Evolutionary conservation across 2,888 invertebrate species (phyloP), one percentile per base, ranked within the genome.

Genomic region (Limulus polyphemus): DNA sequence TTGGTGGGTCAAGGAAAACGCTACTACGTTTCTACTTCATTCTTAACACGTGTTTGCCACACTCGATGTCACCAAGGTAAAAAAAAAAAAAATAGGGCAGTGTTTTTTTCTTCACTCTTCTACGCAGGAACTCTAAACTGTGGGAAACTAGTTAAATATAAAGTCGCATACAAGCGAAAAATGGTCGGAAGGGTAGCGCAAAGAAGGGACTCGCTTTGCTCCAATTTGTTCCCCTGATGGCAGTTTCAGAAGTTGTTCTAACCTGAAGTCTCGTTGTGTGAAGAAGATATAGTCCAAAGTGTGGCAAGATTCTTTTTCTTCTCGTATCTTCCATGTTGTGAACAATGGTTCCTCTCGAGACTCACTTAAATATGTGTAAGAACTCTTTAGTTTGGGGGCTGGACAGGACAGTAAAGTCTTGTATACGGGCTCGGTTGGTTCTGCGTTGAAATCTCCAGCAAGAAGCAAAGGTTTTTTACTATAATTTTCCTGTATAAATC

Each of bases 391-490:
- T 9, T 65, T 64, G 52, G 75, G 58, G 16, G 47, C 56, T 12
- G 64, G 60, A 47, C 62, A 55, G 7, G 46, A 54, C 17, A 65
- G 74, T 55, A 86, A 78, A 0, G 84, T 83, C 46, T 77, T 73
- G 72, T 87, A 86, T 3, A 87, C 81, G 0, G 85, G 83, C 73
- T 88, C 87, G 9, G 75, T 78, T 1, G 85, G 85, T 72, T 85
- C 85, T 0, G 86, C 87, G 74, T 88, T 88, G 72, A 88, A 87
- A 74, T 88, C 87, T 0, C 87, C 88, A 71, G 84, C 84, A 4
- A 87, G 69, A 55, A 88, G 75, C 5, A 84, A 74, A 0, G 87
- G 85, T 51, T 69, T 69, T 55, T 65, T 68, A 13, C 70, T 68
- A 14, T 57, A 63, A 73, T 56, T 55, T 47, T 75, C 73, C 12